Evolutionary conservation across 2,113 vertebrate genomes (phyloP).

Genomic region (Sigmodon hispidus): DNA sequence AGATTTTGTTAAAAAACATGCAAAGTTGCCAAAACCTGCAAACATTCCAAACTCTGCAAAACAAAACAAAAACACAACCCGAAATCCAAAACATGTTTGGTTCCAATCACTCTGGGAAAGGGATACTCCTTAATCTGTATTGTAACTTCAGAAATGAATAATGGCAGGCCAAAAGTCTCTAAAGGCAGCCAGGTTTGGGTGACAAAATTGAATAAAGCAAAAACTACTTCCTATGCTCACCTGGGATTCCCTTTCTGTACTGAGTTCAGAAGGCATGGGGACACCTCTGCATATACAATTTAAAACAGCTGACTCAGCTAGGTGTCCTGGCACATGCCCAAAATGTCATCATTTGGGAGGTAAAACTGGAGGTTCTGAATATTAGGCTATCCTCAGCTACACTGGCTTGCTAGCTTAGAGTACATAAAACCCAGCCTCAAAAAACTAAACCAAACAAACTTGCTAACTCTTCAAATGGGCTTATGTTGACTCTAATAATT

Average conservation of each 20-base stretch:
- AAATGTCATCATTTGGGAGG: not conserved
- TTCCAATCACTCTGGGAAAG: not conserved
- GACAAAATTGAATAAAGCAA: not conserved
- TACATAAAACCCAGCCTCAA: not conserved
- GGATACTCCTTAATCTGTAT: not conserved
- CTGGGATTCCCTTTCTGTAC: not conserved
- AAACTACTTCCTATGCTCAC: not conserved
- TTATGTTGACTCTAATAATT: not conserved
- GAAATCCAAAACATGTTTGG: not conserved
- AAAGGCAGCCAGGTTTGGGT: constrained; percentile 1
- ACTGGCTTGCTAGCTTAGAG: not conserved
- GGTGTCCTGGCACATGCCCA: too few species aligned
- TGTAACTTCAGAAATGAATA: not conserved
- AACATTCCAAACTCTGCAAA: not conserved
- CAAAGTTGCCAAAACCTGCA: not conserved
- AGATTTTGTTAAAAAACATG: not conserved
- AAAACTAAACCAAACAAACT: not conserved
- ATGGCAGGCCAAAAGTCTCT: not conserved
- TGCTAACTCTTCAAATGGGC: not conserved
- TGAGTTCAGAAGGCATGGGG: not conserved
- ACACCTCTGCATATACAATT: not conserved
- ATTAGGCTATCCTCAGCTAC: not conserved
- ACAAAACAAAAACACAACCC: not conserved
- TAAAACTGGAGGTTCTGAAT: not conserved
- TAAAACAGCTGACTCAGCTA: not conserved